Conservation (phyloP, 2,113 vertebrate genomes). For the Tringa solitaria region DNA sequence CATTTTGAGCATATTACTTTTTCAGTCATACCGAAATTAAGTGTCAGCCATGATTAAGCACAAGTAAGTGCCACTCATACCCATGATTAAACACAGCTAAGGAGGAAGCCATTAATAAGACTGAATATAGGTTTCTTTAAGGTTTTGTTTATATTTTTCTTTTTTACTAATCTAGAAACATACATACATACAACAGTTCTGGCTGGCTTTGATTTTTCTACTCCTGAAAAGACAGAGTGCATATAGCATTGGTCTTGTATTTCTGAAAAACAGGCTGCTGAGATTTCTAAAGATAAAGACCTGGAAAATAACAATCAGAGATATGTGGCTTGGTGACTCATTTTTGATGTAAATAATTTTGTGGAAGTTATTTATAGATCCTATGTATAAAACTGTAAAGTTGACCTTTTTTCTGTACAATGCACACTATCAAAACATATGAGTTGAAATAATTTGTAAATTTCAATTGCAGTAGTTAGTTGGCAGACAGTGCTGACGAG, state of each 20-base stretch:
- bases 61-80: neutral
- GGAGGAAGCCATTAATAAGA: neutral
- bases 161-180: neutral
- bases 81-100: neutral
- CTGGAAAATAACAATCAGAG: neutral
- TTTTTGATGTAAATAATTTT: neutral
- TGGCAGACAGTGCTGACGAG: neutral
- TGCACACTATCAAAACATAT: neutral
- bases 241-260: neutral
- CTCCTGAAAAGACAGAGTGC: neutral
- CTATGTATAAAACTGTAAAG: neutral
- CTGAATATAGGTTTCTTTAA: neutral
- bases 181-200: neutral
- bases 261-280: neutral
- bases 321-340: neutral
- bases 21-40: neutral
- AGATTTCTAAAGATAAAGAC: neutral
- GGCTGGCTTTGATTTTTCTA: neutral
- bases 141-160: neutral
- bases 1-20: neutral
- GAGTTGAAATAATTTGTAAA: neutral
- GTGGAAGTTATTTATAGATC: neutral
- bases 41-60: neutral
- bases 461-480: neutral
- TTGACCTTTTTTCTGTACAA: neutral